phyloP scores from a whole-genome alignment of 2,888 invertebrate species.

The Eudemis profundana region DNA sequence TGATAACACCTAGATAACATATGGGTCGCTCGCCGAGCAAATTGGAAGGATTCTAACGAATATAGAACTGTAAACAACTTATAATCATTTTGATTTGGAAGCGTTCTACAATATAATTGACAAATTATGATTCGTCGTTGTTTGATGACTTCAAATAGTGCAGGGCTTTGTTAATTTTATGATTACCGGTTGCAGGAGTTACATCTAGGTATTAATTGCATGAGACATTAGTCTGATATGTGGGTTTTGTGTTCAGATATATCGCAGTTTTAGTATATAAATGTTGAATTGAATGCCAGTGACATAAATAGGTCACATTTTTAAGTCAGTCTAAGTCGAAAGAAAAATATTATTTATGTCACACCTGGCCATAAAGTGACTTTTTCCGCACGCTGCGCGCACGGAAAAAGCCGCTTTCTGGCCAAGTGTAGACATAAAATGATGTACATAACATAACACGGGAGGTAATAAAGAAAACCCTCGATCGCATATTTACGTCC shows the following conservation, averaged over 20 bases:
- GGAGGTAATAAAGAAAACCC: too few relatives aligned
- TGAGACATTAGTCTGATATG: conserved; percentile 4
- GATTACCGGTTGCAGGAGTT: conserved; percentile 22
- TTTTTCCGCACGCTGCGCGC: too few relatives aligned
- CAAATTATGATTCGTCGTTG: conserved; percentile 11
- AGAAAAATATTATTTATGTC: too few relatives aligned
- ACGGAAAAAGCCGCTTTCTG: too few relatives aligned
- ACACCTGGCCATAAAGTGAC: too few relatives aligned
- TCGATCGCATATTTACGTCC: too few relatives aligned
- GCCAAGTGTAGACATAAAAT: too few relatives aligned
- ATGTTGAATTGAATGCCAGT: too few relatives aligned
- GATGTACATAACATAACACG: too few relatives aligned
- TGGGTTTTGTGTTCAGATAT: neutral
- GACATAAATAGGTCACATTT: too few relatives aligned
- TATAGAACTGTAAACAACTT: conserved; percentile 19
- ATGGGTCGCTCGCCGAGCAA: conserved; percentile 54
- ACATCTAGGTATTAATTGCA: conserved; percentile 16
- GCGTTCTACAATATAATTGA: conserved; percentile 20
- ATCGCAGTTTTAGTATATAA: neutral
- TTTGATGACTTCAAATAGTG: conserved; percentile 17
- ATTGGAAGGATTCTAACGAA: conserved; percentile 48
- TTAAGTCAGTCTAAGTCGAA: too few relatives aligned
- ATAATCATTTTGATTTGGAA: conserved; percentile 18
- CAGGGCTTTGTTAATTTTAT: conserved; percentile 12
- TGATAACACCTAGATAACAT: conserved; percentile 60